Evolutionary conservation across 2,113 vertebrate genomes (phyloP).

Genomic region (Hemicordylus capensis): DNA sequence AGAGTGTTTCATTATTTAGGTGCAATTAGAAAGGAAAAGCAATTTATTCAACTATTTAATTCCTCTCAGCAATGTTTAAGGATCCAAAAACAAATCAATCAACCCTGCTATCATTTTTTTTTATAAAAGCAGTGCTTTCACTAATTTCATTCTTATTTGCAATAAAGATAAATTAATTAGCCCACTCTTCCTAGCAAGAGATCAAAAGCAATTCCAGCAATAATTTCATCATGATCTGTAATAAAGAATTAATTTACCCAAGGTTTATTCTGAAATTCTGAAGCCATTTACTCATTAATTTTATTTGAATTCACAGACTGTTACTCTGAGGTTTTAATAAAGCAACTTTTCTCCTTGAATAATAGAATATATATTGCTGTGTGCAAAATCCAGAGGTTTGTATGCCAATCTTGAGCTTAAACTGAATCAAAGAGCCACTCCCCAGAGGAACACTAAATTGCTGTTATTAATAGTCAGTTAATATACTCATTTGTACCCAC

Average conservation of each 20-base stretch:
- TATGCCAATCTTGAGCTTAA: not conserved
- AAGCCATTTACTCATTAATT: conserved; percentile 41
- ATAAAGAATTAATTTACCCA: conserved; percentile 58
- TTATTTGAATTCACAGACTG: conserved; percentile 50
- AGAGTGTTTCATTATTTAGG: conserved; percentile 13
- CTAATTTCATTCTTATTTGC: conserved; percentile 49
- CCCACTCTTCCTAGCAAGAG: conserved; percentile 26
- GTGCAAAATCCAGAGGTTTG: not conserved
- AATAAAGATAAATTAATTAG: conserved; percentile 62
- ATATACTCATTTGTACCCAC: no score
- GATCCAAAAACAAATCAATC: conserved; percentile 31
- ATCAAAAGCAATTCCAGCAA: conserved; percentile 50
- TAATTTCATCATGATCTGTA: conserved; percentile 43
- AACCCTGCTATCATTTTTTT: not conserved
- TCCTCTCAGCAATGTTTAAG: conserved; percentile 44
- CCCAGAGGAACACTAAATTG: not conserved
- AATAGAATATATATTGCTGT: not conserved
- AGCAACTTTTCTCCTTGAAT: not conserved
- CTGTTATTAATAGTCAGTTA: not conserved
- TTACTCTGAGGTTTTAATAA: conserved; percentile 26
- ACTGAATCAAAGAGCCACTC: not conserved
- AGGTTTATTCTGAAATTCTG: conserved; percentile 47
- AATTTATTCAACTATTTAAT: conserved; percentile 37
- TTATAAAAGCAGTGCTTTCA: conserved; percentile 12
- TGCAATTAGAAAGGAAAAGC: conserved; percentile 40